Evolutionary conservation across 1,140 invertebrate species (phyloP), one percentile per base, ranked within the genome.

Genomic region (Drosophila oshimai): DNA sequence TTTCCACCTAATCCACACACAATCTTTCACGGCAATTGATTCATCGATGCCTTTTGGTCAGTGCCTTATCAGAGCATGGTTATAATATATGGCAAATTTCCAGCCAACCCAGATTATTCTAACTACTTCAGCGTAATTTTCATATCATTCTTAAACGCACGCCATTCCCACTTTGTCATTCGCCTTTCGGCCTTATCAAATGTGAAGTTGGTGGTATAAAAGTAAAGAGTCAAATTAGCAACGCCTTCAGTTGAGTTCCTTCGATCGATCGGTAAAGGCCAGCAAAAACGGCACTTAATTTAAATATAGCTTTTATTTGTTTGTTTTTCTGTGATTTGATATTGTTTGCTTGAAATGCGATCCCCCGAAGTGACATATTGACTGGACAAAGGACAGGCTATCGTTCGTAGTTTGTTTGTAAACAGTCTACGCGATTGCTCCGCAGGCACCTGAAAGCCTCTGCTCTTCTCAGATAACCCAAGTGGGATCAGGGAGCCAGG

Each of bases 1-100:
- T 50, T 71, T 70, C 67, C 51, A 34, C 36, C 28, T 70, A 70
- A 77, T 69, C 54, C 31, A 20, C n/a, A 18, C 37, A 10, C 54
- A 77, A 77, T 69, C 61, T 77, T 68, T 68, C 68, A 20, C 10
- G 31, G 49, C 67, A 68, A 81, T 67, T 76, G 77, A 81, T 81
- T 81, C 78, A 73, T 62, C 65, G 34, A 55, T 24, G 13, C n/a
- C 36, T 70, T 55, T 49, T 37, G 17, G 50, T 37, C 42, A 42
- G 6, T 2, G 33, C 13, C 17, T 45, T 71, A 71, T 71, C 68
- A 18, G 44, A 45, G 49, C 67, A 58, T 46, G 36, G 65, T 70
- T 31, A 17, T 61, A 37, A 53, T 65, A 49, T 65, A 31, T 37
- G 29, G 31, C 28, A 41, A 67, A 39, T 45, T 71, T 71, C 67